Conservation (phyloP, 2,888 invertebrate species). For the Tetragonisca angustula region DNA sequence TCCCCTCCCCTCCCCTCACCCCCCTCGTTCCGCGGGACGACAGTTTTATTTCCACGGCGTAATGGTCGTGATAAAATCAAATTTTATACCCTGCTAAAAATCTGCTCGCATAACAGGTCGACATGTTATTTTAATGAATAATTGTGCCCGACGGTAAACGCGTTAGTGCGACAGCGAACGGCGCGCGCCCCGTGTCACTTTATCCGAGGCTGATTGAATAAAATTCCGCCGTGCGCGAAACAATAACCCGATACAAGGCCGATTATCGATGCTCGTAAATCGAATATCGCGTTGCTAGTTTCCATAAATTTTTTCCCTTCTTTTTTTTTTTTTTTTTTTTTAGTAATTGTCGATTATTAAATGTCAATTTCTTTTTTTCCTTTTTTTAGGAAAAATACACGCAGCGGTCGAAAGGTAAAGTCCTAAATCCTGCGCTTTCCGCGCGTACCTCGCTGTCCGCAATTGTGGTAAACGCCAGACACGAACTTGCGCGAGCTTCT, state of each 20-base stretch:
- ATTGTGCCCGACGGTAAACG: conserved; percentile 28
- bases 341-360: background rate
- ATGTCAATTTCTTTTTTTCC: background rate
- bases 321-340: no score
- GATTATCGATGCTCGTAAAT: background rate
- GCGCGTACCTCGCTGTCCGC: background rate
- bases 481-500: background rate
- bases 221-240: background rate
- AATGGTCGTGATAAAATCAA: conserved; percentile 19
- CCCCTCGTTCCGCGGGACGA: background rate
- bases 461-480: background rate
- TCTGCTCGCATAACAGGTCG: background rate
- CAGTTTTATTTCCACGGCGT: conserved; percentile 25
- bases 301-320: background rate
- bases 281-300: background rate
- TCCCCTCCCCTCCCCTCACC: no score
- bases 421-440: background rate
- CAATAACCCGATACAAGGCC: background rate
- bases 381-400: background rate
- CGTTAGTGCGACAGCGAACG: background rate
- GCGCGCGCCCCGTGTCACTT: background rate
- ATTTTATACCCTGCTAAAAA: conserved; percentile 34
- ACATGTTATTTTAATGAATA: conserved; percentile 44
- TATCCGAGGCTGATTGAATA: conserved; percentile 11
- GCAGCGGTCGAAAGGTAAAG: no score